Percentiles rank a stretch among this genome's conserved stretches.
Evolutionary conservation across 1,140 invertebrate species (phyloP).

Genomic region (Amphibalanus amphitrite): DNA sequence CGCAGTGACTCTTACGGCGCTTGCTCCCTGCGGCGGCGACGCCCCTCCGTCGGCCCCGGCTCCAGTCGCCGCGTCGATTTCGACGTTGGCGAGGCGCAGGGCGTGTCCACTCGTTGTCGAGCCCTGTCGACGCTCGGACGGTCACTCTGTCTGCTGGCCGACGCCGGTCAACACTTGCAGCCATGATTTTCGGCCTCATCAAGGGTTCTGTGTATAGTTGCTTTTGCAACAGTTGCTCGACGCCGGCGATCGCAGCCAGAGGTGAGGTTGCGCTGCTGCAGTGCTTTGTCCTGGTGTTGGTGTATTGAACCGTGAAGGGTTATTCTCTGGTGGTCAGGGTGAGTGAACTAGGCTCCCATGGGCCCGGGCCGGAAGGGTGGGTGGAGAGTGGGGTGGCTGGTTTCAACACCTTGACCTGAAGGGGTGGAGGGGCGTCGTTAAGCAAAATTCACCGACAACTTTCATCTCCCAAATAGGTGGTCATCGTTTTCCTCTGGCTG

Average conservation of each 20-base stretch:
- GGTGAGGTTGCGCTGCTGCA: neutral
- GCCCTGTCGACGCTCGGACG: neutral
- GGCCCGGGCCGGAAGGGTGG: too few species aligned
- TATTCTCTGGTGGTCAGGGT: too few species aligned
- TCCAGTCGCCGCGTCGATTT: neutral
- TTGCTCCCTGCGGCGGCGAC: neutral
- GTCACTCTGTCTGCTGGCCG: too few species aligned
- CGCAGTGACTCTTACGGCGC: neutral
- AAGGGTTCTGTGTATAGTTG: neutral
- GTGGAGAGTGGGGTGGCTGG: neutral
- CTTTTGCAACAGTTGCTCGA: neutral
- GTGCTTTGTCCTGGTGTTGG: too few species aligned
- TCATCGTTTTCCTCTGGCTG: too few species aligned
- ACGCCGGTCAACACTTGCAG: neutral
- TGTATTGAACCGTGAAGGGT: too few species aligned
- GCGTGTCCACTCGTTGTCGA: neutral
- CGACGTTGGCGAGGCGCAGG: neutral
- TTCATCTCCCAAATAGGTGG: too few species aligned
- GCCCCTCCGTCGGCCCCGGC: neutral
- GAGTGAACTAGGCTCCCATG: too few species aligned
- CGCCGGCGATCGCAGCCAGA: neutral
- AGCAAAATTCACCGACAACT: too few species aligned
- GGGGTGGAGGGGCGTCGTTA: neutral
- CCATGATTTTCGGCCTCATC: neutral
- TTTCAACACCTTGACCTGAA: neutral